These are phyloP conservation scores for Vollenhovia emeryi DNA, from an alignment of 1,140 invertebrate species.

Conservation along the genomic window DNA sequence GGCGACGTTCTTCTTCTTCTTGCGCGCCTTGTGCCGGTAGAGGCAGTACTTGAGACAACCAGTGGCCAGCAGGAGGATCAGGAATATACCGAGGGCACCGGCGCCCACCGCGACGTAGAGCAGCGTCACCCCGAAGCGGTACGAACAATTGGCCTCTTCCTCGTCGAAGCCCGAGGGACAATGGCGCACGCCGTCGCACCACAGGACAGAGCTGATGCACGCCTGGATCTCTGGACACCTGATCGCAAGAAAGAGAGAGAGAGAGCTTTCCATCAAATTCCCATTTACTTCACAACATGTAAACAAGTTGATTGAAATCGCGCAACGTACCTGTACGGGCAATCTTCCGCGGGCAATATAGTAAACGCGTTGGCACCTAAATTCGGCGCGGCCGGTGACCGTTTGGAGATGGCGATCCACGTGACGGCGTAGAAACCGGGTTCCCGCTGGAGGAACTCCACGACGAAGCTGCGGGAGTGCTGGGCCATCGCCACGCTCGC, in stretches of 20 bases:
- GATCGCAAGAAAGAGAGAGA: background rate
- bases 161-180: constrained; percentile 92
- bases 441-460: constrained; percentile 90
- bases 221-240: constrained; percentile 90
- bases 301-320: background rate
- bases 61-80: constrained; percentile 86
- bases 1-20: constrained; percentile 87
- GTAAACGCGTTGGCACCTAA: constrained; percentile 84
- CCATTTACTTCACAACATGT: background rate
- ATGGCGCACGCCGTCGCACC: constrained; percentile 90
- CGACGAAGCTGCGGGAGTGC: constrained; percentile 89
- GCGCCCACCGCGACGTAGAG: constrained; percentile 88
- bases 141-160: constrained; percentile 90
- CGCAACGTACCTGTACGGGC: constrained; percentile 88
- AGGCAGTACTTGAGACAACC: constrained; percentile 88
- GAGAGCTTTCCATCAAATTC: background rate
- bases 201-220: constrained; percentile 90
- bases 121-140: constrained; percentile 88
- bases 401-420: constrained; percentile 92
- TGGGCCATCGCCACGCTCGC: constrained; percentile 83
- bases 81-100: constrained; percentile 85
- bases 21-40: constrained; percentile 87
- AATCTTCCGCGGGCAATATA: constrained; percentile 88
- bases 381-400: constrained; percentile 84
- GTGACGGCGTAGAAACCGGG: constrained; percentile 90